phyloP scores from a whole-genome alignment of 2,888 invertebrate species.

The Acrobasis repandana region DNA sequence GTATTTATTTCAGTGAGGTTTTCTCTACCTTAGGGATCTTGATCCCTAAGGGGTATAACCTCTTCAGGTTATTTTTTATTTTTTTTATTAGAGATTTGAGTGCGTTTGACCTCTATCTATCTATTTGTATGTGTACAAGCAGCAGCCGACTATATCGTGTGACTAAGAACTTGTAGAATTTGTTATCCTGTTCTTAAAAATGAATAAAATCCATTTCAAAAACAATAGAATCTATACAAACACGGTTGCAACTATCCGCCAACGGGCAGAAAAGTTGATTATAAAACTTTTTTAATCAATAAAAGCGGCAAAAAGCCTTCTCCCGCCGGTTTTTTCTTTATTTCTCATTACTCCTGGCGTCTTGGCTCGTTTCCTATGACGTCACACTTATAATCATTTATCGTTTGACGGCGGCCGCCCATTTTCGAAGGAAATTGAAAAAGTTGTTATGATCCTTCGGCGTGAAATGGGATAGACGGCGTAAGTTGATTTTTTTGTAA shows the following conservation, averaged over 20 bases:
- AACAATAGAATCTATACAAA: conserved; percentile 26
- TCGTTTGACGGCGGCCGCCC: conserved; percentile 70
- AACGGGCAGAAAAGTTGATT: conserved; percentile 40
- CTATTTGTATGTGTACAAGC: too few species aligned
- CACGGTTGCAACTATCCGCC: conserved; percentile 29
- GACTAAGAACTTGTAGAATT: conserved; percentile 53
- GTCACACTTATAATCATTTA: conserved; percentile 78
- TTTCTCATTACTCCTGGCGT: conserved; percentile 49
- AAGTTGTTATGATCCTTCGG: conserved; percentile 51
- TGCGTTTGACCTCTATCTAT: too few species aligned
- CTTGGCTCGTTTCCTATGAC: conserved; percentile 66
- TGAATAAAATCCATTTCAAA: conserved; percentile 1
- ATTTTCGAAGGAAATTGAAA: conserved; percentile 49
- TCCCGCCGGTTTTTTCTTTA: conserved; percentile 33
- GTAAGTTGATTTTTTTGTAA: conserved; percentile 9
- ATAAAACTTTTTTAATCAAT: conserved; percentile 53
- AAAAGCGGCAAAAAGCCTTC: conserved; percentile 39
- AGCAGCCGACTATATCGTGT: too few species aligned
- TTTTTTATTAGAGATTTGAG: too few species aligned
- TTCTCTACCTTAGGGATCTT: too few species aligned
- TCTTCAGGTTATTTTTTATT: too few species aligned
- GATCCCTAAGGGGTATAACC: too few species aligned
- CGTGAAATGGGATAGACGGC: conserved; percentile 2
- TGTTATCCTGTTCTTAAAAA: conserved; percentile 46
- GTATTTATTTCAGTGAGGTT: too few species aligned